phyloP scores from a whole-genome alignment of 2,797 vertebrate genomes.

The Poeciliopsis infans region DNA sequence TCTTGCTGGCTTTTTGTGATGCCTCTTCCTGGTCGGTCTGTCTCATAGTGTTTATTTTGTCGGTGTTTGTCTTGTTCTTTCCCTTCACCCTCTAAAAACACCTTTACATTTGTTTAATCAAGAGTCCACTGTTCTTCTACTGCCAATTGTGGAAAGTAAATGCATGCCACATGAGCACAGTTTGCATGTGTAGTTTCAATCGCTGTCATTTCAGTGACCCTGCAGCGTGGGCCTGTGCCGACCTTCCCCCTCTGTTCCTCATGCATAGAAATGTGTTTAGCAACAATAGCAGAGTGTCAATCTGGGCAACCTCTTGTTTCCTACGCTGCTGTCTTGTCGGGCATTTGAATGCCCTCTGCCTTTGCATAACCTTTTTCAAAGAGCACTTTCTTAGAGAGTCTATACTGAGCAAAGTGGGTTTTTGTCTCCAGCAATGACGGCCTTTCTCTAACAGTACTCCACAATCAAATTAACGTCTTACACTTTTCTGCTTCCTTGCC shows the following conservation, averaged over 20 bases:
- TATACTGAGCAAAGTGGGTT: constrained; percentile 32
- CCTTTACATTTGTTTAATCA: background rate
- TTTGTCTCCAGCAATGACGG: constrained; percentile 32
- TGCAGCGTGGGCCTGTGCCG: constrained; percentile 8
- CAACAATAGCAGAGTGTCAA: constrained; percentile 28
- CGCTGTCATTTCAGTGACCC: constrained; percentile 22
- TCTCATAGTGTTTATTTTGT: constrained; percentile 33
- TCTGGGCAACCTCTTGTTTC: constrained; percentile 29
- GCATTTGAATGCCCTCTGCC: constrained; percentile 38
- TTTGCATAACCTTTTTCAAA: constrained; percentile 24
- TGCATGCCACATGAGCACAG: background rate
- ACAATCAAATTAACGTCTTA: constrained; percentile 7
- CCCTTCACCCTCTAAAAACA: constrained; percentile 1
- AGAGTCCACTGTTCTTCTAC: background rate
- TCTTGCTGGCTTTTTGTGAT: constrained; percentile 29
- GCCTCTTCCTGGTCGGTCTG: constrained; percentile 35
- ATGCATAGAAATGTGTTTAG: constrained; percentile 38
- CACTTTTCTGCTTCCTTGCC: constrained; percentile 6
- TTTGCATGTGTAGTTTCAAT: constrained; percentile 6
- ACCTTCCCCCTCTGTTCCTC: constrained; percentile 26
- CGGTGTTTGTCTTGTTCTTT: constrained; percentile 8
- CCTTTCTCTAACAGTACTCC: background rate
- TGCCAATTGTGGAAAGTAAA: constrained; percentile 1
- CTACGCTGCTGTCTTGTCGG: constrained; percentile 39
- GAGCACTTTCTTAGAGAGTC: constrained; percentile 1